Evolutionary conservation across 2,113 vertebrate genomes (phyloP), one percentile per base, ranked within the genome.

Genomic region (Hassar affinis): DNA sequence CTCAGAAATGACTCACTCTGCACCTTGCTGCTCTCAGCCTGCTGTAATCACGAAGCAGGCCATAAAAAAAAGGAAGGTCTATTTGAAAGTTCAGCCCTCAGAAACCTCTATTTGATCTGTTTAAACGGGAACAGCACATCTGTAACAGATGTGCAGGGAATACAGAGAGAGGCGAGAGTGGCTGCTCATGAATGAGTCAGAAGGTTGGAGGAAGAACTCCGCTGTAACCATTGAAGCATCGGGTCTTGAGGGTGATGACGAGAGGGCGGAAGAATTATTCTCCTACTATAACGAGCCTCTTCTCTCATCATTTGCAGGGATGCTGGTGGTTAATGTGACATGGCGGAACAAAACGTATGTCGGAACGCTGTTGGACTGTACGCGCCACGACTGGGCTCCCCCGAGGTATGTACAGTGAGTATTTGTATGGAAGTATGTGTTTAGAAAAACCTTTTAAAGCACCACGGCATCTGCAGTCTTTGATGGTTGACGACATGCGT

Each of bases 321-420:
- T 99, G 97, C 91, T 99, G 93, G 98, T 99, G 89, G 98, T 99
- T 33, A 99, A 99, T 0, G 98, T 99, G 80, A 99, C 98, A 0
- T 99, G 98, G 98, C 95, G 98, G 90, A 99, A 99, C 93, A 99
- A 99, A 94, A 99, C 98, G 0, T 99, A 99, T 0, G 98, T 99
- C 68, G 98, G 98, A 64, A 99, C 98, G 0, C 92, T 99, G 86
- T 92, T 99, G 64, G 98, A 99, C 92, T 99, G 98, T 83, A 99
- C 98, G 0, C 95, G 98, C 74, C 98, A 99, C 2, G 98, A 99
- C 90, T 99, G 98, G 98, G 98, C 98, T 4, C 98, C 98, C 74
- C 98, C 98, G 38, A 95, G 98, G 98, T 99, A 92, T 94, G 90
- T 12, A 38, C 81, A 0, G 71, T 20, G n/a, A 17, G 8, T 15